phyloP scores from a whole-genome alignment of 2,888 invertebrate genomes.

The Eupithecia exiguata region DNA sequence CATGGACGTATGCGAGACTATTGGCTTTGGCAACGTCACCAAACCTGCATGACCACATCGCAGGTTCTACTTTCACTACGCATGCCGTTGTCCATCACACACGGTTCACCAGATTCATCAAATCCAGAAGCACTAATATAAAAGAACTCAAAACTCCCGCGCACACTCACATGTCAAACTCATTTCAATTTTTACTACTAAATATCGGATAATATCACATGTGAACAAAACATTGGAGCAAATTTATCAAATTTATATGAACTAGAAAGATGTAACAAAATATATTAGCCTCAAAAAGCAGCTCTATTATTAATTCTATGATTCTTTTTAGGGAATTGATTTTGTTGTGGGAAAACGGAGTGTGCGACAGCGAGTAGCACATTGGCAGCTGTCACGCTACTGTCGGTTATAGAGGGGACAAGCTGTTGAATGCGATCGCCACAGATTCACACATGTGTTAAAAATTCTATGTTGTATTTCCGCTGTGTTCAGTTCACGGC shows the following conservation, averaged over 20 bases:
- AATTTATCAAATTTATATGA: conserved; percentile 14
- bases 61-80: conserved; percentile 72
- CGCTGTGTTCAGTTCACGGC: conserved; percentile 34
- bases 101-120: conserved; percentile 42
- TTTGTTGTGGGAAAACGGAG: conserved; percentile 1
- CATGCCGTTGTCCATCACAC: conserved; percentile 39
- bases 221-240: conserved; percentile 41
- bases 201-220: conserved; percentile 46
- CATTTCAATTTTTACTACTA: conserved; percentile 51
- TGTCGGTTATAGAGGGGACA: conserved; percentile 47
- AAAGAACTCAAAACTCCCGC: conserved; percentile 69
- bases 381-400: conserved; percentile 56
- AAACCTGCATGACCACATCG: conserved; percentile 59
- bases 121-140: conserved; percentile 37
- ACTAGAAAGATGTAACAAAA: conserved; percentile 17
- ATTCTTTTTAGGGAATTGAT: conserved; percentile 14
- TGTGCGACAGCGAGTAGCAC: conserved; percentile 60
- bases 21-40: conserved; percentile 60
- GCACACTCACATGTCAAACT: conserved; percentile 68
- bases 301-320: conserved; percentile 13
- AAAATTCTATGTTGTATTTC: conserved; percentile 33
- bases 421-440: conserved; percentile 37
- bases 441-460: conserved; percentile 50
- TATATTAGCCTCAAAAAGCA: conserved; percentile 37
- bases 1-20: conserved; percentile 50